Evolutionary conservation across 2,888 invertebrate genomes (phyloP).

Genomic region (Sinhomidia bicolor): DNA sequence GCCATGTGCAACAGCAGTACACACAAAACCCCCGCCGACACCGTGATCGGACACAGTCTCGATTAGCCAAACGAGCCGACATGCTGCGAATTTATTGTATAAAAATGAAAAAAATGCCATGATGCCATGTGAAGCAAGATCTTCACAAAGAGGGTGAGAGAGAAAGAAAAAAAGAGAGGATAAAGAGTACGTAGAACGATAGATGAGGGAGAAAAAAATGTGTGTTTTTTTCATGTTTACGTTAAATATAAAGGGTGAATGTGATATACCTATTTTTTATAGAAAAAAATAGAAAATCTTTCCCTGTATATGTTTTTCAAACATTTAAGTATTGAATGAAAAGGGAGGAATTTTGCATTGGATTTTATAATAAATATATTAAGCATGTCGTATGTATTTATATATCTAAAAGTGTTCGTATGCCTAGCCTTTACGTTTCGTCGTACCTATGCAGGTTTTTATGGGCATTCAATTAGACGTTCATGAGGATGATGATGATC

Average conservation of each 20-base stretch:
- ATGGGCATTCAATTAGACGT: conserved; percentile 64
- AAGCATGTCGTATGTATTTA: not conserved
- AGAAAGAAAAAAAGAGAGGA: not conserved
- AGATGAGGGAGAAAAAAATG: conserved; percentile 1
- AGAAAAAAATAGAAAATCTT: not conserved
- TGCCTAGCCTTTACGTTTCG: conserved; percentile 19
- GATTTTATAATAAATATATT: not conserved
- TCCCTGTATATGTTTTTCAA: too few relatives aligned
- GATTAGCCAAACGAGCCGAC: conserved; percentile 71
- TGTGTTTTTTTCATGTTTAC: conserved; percentile 41
- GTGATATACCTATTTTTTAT: not conserved
- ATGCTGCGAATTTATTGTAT: conserved; percentile 67
- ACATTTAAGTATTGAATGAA: too few relatives aligned
- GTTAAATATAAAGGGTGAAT: not conserved
- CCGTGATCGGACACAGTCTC: conserved; percentile 58
- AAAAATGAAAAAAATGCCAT: conserved; percentile 42
- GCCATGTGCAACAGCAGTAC: conserved; percentile 3
- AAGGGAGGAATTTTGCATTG: conserved; percentile 21
- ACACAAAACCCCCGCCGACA: conserved; percentile 62
- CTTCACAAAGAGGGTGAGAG: not conserved
- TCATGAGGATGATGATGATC: conserved; percentile 28
- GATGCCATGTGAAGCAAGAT: conserved; percentile 12
- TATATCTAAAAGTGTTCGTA: not conserved
- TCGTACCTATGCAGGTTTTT: conserved; percentile 53
- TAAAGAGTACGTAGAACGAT: too few relatives aligned